Evolutionary conservation across 2,888 invertebrate species (phyloP), one percentile per base, ranked within the genome.

Genomic region (Uloborus plumipes): DNA sequence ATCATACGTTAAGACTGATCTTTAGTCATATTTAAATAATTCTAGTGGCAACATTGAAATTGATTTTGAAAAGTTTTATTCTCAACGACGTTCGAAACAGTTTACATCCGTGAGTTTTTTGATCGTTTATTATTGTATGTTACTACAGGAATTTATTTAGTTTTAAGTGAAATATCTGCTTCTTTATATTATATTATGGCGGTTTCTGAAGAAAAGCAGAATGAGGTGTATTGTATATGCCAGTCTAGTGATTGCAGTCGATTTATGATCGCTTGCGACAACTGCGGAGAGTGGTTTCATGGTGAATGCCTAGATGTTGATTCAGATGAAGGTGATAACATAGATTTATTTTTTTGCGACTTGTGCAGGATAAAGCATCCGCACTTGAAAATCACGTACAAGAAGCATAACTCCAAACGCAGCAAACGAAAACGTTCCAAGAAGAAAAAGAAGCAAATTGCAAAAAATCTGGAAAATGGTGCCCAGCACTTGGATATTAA

Each of bases 251-350:
- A 98, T 88, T 95, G 95, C 86, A 95, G 95, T 0, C 91, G 97
- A 66, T 98, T 98, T 89, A 98, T 98, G 98, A 98, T 98, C 95
- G 97, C 95, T 53, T 99, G 98, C 90, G 99, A 99, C 89, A 92
- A 95, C 16, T 99, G 99, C 89, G 97, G 98, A 89, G 98, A 98
- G 89, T 99, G 99, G 98, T 99, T 96, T 88, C 99, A 99, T 88
- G 98, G 98, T 0, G 97, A 97, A 88, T 98, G 98, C 89, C 97
- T 99, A 86, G 95, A 95, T 86, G 51, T 79, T 3, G 62, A 15
- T 15, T 50, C 50, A 39, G n/a, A 51, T 13, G 14, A 6, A 2
- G 55, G 72, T 0, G 26, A 79, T 15, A 39, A 31, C 9, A 79
- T 79, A 49, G 79, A 79, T 66, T 14, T 49, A 11, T 79, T 72